A percentile compares a stretch with the other conserved stretches of the same genome.
phyloP scores from a whole-genome alignment of 2,888 invertebrate genomes.

The Apotomis capreana region DNA sequence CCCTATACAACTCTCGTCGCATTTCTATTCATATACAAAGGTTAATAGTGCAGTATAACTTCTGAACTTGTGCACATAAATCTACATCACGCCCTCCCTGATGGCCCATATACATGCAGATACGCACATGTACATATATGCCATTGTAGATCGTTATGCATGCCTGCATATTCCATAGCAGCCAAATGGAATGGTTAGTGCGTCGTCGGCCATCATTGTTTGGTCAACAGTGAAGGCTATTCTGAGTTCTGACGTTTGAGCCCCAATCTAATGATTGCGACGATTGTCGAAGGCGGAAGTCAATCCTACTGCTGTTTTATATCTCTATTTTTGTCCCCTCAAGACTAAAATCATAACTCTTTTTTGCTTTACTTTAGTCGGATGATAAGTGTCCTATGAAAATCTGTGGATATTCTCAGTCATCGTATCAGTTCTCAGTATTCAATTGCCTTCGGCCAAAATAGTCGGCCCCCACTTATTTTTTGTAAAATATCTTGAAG shows the following conservation, averaged over 20 bases:
- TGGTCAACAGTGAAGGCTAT: neutral
- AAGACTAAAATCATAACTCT: too few relatives aligned
- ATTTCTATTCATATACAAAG: neutral
- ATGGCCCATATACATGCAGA: conserved; percentile 8
- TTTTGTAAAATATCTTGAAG: too few relatives aligned
- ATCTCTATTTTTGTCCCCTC: too few relatives aligned
- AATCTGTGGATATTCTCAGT: too few relatives aligned
- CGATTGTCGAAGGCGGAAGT: too few relatives aligned
- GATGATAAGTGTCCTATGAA: too few relatives aligned
- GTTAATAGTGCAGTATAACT: conserved; percentile 9
- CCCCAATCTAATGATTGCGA: too few relatives aligned
- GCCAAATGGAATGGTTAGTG: conserved; percentile 14
- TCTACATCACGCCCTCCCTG: conserved; percentile 26
- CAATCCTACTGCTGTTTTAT: too few relatives aligned
- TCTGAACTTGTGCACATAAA: conserved; percentile 20
- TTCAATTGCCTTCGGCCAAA: too few relatives aligned
- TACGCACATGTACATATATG: neutral
- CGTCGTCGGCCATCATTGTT: conserved; percentile 17
- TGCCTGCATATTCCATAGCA: conserved; percentile 30
- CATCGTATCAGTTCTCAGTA: too few relatives aligned
- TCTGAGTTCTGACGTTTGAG: neutral
- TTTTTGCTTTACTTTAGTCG: too few relatives aligned
- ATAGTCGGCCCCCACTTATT: too few relatives aligned
- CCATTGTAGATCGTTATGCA: conserved; percentile 24
- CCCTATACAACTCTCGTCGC: neutral